These are phyloP conservation scores for Tupaia tana DNA, from an alignment of 2,113 vertebrate species.

Conservation along the genomic window DNA sequence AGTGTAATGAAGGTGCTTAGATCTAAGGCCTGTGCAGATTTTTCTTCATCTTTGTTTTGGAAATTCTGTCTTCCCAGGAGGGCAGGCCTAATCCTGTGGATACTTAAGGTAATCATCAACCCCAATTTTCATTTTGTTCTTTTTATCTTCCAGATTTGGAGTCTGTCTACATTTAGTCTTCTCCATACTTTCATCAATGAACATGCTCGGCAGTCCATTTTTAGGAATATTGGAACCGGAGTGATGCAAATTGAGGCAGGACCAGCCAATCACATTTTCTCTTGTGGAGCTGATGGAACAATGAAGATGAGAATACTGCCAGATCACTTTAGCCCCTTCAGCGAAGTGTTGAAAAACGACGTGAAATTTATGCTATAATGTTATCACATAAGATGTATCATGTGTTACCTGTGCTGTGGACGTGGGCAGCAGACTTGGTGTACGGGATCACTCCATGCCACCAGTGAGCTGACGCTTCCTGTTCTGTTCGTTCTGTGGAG, in stretches of 20 bases:
- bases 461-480: conserved; percentile 70
- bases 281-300: conserved; percentile 98
- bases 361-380: conserved; percentile 93
- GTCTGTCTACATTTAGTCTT: conserved; percentile 89
- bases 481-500: conserved; percentile 82
- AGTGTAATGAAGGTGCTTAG: neutral
- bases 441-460: conserved; percentile 78
- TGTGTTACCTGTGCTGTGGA: conserved; percentile 74
- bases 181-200: conserved; percentile 95
- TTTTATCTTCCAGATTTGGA: conserved; percentile 93
- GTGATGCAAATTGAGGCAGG: conserved; percentile 98
- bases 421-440: conserved; percentile 79
- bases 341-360: conserved; percentile 90
- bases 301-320: conserved; percentile 98
- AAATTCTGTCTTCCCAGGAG: conserved; percentile 47
- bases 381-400: conserved; percentile 68
- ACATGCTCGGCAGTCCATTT: conserved; percentile 97
- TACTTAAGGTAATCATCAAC: neutral
- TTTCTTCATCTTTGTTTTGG: conserved; percentile 39
- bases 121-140: conserved; percentile 48
- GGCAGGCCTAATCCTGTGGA: neutral
- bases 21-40: neutral
- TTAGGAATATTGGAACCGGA: conserved; percentile 98
- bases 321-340: conserved; percentile 90
- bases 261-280: conserved; percentile 96